Conservation (phyloP, 1,140 invertebrate species). For the Diabrotica virgifera region DNA sequence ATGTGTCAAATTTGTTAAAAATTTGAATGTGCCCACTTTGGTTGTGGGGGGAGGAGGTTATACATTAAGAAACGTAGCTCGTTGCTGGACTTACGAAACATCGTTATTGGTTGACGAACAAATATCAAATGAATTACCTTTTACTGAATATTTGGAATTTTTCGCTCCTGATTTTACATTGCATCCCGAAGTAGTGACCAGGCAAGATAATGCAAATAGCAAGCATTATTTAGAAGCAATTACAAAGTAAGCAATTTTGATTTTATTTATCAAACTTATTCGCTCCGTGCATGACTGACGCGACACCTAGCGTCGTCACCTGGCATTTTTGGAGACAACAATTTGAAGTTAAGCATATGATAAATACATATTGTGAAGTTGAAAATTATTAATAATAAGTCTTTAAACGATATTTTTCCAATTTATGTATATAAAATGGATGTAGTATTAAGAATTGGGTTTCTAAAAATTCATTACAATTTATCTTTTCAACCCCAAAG, state of each 20-base stretch:
- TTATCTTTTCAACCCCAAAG: too few species aligned
- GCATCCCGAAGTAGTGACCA: constrained; percentile 81
- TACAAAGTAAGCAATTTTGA: constrained; percentile 54
- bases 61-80: constrained; percentile 93
- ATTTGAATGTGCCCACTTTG: constrained; percentile 88
- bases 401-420: too few species aligned
- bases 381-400: too few species aligned
- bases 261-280: not conserved
- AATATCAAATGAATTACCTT: constrained; percentile 89
- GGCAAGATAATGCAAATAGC: constrained; percentile 88
- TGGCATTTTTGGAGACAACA: too few species aligned
- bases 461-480: too few species aligned
- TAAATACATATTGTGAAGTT: too few species aligned
- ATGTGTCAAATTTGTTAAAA: constrained; percentile 95
- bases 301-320: too few species aligned
- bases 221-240: constrained; percentile 89
- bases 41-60: constrained; percentile 97
- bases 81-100: constrained; percentile 99
- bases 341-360: too few species aligned
- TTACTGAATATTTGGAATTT: constrained; percentile 92
- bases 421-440: too few species aligned
- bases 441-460: too few species aligned
- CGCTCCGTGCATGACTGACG: too few species aligned
- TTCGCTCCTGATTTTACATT: constrained; percentile 94
- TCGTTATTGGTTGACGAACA: constrained; percentile 87